Percentiles rank a stretch among this genome's conserved stretches.
These are phyloP conservation scores for Chloroceryle inda DNA, from an alignment of 2,797 vertebrate species.

Conservation along the genomic window DNA sequence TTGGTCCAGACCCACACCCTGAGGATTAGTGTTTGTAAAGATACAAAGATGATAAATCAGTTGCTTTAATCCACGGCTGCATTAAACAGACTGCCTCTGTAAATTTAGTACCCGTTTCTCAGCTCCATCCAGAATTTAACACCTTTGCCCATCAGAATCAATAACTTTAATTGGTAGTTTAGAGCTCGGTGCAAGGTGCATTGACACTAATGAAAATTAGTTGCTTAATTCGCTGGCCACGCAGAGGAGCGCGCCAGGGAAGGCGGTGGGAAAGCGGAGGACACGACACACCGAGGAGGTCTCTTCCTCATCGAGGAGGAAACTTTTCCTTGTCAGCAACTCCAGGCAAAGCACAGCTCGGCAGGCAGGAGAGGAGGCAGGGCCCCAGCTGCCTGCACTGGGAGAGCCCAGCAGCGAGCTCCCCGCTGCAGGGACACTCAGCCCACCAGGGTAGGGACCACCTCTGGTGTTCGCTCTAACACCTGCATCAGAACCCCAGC, in stretches of 20 bases:
- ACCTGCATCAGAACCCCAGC: background rate
- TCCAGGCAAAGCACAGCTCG: accelerated
- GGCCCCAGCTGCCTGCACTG: background rate
- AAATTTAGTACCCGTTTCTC: constrained; percentile 22
- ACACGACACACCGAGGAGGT: accelerated
- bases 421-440: background rate
- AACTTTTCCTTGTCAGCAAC: accelerated
- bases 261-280: background rate
- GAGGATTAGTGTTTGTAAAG: background rate
- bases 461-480: background rate
- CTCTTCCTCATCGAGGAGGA: accelerated
- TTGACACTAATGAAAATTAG: constrained; percentile 41
- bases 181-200: background rate
- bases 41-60: background rate
- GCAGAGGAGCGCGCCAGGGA: background rate
- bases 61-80: background rate
- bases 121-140: background rate
- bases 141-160: background rate
- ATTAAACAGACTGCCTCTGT: background rate
- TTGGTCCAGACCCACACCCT: background rate
- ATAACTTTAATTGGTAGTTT: constrained; percentile 26
- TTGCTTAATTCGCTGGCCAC: background rate
- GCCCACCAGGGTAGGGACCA: accelerated
- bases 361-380: background rate
- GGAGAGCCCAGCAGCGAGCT: background rate